Evolutionary conservation across 2,113 vertebrate species (phyloP).

Genomic region (Dipodomys stephensi): DNA sequence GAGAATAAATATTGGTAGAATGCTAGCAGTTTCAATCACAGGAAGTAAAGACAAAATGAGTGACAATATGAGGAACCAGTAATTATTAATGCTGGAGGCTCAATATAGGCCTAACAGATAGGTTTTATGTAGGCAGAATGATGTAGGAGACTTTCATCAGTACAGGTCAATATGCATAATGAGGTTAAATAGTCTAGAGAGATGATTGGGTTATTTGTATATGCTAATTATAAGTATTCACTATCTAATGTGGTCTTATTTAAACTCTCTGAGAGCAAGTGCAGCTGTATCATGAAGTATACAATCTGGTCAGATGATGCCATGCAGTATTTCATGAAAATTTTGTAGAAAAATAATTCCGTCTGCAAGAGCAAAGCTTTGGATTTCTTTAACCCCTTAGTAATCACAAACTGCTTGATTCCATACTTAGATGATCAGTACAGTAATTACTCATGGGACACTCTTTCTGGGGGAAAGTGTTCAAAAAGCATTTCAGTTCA

Average conservation of each 20-base stretch:
- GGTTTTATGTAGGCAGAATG: conserved; percentile 10
- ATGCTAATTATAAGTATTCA: background rate
- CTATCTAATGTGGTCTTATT: background rate
- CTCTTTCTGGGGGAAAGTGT: background rate
- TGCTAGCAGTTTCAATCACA: background rate
- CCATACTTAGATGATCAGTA: background rate
- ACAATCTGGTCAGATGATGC: background rate
- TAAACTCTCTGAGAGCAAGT: background rate
- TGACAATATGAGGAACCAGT: background rate
- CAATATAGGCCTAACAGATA: background rate
- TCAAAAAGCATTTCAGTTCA: background rate
- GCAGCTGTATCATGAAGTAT: background rate
- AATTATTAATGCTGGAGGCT: background rate
- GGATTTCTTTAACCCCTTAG: background rate
- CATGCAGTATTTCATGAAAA: background rate
- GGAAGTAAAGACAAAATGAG: background rate
- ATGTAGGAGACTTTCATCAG: background rate
- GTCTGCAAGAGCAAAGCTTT: background rate
- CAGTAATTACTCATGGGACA: background rate
- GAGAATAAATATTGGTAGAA: background rate
- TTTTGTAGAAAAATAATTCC: background rate
- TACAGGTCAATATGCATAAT: conserved; percentile 18
- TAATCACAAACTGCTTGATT: background rate
- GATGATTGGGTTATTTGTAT: conserved; percentile 31
- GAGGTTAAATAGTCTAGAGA: background rate